phyloP scores from a whole-genome alignment of 30 jellyfish, hydroid and myxozoan species.

The Aurelia sp. region DNA sequence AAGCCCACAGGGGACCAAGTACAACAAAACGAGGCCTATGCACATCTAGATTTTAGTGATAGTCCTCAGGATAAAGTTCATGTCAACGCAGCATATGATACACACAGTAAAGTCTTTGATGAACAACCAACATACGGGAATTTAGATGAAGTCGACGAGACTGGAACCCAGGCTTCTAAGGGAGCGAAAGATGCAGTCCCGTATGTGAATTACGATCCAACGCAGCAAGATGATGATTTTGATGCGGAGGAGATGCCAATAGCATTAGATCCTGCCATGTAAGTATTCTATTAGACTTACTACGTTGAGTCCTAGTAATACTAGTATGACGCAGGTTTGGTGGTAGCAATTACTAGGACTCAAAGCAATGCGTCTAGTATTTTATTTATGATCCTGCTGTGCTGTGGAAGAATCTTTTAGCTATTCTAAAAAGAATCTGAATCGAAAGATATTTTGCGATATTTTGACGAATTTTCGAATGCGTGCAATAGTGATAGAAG shows the following conservation, averaged over 20 bases:
- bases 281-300: neutral
- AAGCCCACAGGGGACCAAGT: neutral
- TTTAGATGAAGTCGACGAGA: neutral
- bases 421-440: no score
- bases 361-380: no score
- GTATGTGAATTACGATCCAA: conserved; percentile 50
- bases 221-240: conserved; percentile 15
- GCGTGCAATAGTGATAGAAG: no score
- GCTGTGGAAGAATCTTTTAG: no score
- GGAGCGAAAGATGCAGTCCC: conserved; percentile 17
- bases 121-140: neutral
- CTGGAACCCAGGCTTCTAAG: conserved; percentile 15
- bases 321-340: no score
- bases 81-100: neutral
- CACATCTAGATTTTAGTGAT: neutral
- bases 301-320: no score
- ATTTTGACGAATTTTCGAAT: no score
- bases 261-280: conserved; percentile 53
- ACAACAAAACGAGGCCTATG: neutral
- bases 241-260: conserved; percentile 13
- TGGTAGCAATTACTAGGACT: no score
- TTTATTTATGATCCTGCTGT: no score
- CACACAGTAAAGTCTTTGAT: neutral
- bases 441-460: no score
- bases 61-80: neutral